Evolutionary conservation across 2,888 invertebrate genomes (phyloP).

Genomic region (Cheiracanthium punctorium): DNA sequence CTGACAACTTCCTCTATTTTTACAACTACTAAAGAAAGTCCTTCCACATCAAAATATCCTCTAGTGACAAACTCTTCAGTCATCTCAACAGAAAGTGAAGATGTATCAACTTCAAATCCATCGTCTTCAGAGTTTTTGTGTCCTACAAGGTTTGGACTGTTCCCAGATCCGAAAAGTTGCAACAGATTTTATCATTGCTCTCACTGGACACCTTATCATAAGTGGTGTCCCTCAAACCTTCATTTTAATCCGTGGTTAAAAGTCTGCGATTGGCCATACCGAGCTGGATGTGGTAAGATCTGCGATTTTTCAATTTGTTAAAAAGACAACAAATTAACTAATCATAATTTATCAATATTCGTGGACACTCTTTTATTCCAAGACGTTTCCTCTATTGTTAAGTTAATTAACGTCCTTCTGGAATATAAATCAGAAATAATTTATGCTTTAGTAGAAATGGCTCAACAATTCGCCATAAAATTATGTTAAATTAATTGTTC

Average conservation of each 20-base stretch:
- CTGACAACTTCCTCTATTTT: too few relatives aligned
- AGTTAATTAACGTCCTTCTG: too few relatives aligned
- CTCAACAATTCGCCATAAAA: too few relatives aligned
- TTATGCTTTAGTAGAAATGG: too few relatives aligned
- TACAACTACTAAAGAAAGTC: not conserved
- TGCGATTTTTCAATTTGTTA: too few relatives aligned
- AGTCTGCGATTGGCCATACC: conserved; percentile 63
- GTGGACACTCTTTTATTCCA: too few relatives aligned
- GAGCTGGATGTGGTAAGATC: conserved; percentile 55
- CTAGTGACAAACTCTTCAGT: not conserved
- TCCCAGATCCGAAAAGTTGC: conserved; percentile 49
- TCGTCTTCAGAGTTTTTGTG: not conserved
- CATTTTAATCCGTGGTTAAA: conserved; percentile 50
- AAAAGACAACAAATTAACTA: too few relatives aligned
- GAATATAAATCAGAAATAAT: too few relatives aligned
- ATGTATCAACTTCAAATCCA: not conserved
- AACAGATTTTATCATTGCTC: conserved; percentile 56
- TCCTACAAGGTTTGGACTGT: conserved; percentile 49
- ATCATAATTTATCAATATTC: too few relatives aligned
- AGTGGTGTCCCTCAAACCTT: conserved; percentile 44
- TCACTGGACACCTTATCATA: conserved; percentile 40
- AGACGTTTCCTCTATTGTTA: too few relatives aligned
- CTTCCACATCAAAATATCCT: not conserved
- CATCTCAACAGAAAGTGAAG: not conserved
- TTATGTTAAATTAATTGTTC: too few relatives aligned